Evolutionary conservation across 2,797 vertebrate genomes (phyloP), one percentile per base, ranked within the genome.

Genomic region (Takifugu ocellatus): DNA sequence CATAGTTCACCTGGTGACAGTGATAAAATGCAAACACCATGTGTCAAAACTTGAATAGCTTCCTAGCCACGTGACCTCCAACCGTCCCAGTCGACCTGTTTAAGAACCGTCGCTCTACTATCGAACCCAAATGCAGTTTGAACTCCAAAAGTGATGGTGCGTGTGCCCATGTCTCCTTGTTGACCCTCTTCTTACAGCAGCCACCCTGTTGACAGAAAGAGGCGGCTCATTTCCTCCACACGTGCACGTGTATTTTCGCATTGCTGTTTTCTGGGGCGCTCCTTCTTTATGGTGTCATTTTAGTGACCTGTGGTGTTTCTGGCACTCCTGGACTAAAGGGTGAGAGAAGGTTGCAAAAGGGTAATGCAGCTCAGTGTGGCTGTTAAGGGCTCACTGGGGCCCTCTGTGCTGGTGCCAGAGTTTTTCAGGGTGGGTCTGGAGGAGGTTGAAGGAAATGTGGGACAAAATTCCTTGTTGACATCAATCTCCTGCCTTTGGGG

Each of bases 381-480:
- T 79, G 82, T 89, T 86, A 82, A 83, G 70, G 73, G 76, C 80
- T 88, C 76, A 86, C 84, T 86, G 80, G 72, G 83, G 74, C 78
- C 75, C 83, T 87, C 72, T 90, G 83, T 91, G 74, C 74, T 71
- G 72, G 70, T 79, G 75, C 84, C 75, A 85, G 85, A 88, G 84
- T 90, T 90, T 89, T 84, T 75, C 77, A 73, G 79, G 73, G 71
- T 72, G 75, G 75, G 84, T 87, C 81, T 83, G 81, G 68, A 81
- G 66, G 77, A 82, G 82, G 75, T 63, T 63, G 80, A 82, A 77
- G 86, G 82, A 88, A 89, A 88, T 74, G 63, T 84, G 78, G 87
- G 85, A 87, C 85, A 81, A 79, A 91, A 90, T 91, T 90, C 87
- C 87, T 90, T 84, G 84, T 89, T 92, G 90, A 92, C 90, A 91